These are phyloP conservation scores for Cephalopholis sonnerati DNA, from an alignment of 2,113 vertebrate species.

Conservation along the genomic window DNA sequence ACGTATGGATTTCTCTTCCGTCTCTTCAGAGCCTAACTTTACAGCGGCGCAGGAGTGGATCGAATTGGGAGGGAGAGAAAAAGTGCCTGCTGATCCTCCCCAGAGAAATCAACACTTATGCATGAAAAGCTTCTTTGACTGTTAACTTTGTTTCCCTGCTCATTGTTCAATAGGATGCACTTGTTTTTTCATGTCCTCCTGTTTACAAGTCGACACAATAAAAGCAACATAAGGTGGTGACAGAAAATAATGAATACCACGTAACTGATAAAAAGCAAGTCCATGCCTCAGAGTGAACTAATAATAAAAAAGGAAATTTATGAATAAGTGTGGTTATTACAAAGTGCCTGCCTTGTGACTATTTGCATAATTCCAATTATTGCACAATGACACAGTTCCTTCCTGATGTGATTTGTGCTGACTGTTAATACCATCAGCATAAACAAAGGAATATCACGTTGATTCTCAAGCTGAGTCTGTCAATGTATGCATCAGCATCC, in stretches of 20 bases:
- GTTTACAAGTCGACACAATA: slow-evolving; percentile 70
- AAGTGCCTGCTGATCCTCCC: slow-evolving; percentile 80
- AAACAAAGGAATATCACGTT: slow-evolving; percentile 74
- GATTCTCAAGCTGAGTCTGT: slow-evolving; percentile 60
- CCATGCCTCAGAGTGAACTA: slow-evolving; percentile 62
- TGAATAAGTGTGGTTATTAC: slow-evolving; percentile 78
- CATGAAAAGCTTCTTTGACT: slow-evolving; percentile 82
- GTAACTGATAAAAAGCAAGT: slow-evolving; percentile 63
- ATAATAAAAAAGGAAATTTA: slow-evolving; percentile 76
- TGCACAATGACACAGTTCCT: slow-evolving; percentile 80
- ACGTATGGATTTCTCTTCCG: slow-evolving; percentile 84
- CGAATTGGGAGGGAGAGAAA: slow-evolving; percentile 77
- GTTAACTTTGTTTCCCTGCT: slow-evolving; percentile 79
- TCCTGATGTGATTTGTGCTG: slow-evolving; percentile 82
- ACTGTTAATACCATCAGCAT: slow-evolving; percentile 82
- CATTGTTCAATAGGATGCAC: slow-evolving; percentile 75
- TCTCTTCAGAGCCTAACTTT: slow-evolving; percentile 83
- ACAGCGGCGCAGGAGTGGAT: slow-evolving; percentile 77
- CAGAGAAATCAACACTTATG: slow-evolving; percentile 83
- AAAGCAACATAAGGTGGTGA: slow-evolving; percentile 68
- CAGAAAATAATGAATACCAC: slow-evolving; percentile 74
- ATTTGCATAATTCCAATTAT: slow-evolving; percentile 85
- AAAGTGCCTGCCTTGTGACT: slow-evolving; percentile 68
- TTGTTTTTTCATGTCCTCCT: slow-evolving; percentile 61
- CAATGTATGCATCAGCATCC: slow-evolving; percentile 53